Percentiles rank a stretch among this genome's conserved stretches.
These are phyloP conservation scores for Eupleurogrammus muticus DNA, from an alignment of 2,797 vertebrate species.

Conservation along the genomic window DNA sequence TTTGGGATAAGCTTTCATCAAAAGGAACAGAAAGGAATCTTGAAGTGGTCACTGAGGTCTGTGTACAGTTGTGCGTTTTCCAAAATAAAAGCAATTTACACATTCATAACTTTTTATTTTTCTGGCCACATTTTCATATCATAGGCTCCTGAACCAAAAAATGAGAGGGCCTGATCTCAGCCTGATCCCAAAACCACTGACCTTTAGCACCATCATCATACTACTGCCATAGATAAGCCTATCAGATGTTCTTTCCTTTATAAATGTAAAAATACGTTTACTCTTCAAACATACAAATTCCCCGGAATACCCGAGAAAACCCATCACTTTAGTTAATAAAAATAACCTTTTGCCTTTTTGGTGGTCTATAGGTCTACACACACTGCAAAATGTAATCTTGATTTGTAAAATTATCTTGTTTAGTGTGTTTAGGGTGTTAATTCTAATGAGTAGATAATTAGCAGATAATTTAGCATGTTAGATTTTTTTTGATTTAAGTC, in stretches of 20 bases:
- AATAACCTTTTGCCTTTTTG: too few relatives aligned
- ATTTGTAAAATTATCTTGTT: too few relatives aligned
- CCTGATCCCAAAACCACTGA: conserved; percentile 33
- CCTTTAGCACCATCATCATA: conserved; percentile 27
- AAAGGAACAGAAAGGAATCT: conserved; percentile 17
- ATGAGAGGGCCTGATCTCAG: conserved; percentile 2
- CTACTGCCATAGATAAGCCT: conserved; percentile 32
- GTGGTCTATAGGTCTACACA: too few relatives aligned
- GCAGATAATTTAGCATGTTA: too few relatives aligned
- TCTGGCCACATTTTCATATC: background rate
- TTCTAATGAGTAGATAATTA: too few relatives aligned
- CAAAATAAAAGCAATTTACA: conserved; percentile 1
- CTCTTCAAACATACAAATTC: background rate
- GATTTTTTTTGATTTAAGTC: too few relatives aligned
- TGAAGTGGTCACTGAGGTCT: conserved; percentile 6
- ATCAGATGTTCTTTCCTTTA: conserved; percentile 26
- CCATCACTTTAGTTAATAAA: too few relatives aligned
- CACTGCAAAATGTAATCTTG: too few relatives aligned
- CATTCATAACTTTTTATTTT: background rate
- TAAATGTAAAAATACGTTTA: conserved; percentile 23
- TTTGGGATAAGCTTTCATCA: conserved; percentile 26
- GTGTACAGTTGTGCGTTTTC: background rate
- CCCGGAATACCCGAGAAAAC: background rate
- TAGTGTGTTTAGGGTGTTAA: too few relatives aligned
- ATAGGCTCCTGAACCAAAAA: background rate